These are phyloP conservation scores for Drosophila pruinosa DNA, from an alignment of 1,140 invertebrate species.

Conservation along the genomic window DNA sequence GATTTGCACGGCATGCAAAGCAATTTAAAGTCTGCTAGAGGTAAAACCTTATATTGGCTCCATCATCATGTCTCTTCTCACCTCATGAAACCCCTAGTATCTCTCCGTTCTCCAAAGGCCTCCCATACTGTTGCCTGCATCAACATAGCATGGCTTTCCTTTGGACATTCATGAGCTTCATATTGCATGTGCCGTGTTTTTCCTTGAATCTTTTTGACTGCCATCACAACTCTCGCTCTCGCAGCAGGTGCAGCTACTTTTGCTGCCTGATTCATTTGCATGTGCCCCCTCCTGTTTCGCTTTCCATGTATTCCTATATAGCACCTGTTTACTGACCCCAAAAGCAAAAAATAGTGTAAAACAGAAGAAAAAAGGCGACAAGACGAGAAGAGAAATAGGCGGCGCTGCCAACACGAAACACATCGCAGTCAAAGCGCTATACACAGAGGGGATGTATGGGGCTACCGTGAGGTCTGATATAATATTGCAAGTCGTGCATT, in stretches of 20 bases:
- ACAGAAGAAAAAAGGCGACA: slow-evolving; percentile 10
- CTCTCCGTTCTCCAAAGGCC: neutral
- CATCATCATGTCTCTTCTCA: neutral
- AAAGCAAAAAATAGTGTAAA: slow-evolving; percentile 30
- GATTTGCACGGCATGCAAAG: slow-evolving; percentile 11
- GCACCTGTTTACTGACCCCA: slow-evolving; percentile 67
- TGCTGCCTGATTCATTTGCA: slow-evolving; percentile 44
- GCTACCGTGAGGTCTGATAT: neutral
- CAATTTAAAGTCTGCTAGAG: slow-evolving; percentile 9
- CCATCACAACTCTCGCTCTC: slow-evolving; percentile 55
- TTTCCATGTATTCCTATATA: slow-evolving; percentile 29
- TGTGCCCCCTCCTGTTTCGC: neutral
- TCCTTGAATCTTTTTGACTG: slow-evolving; percentile 42
- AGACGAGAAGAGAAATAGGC: slow-evolving; percentile 10
- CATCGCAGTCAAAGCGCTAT: slow-evolving; percentile 50
- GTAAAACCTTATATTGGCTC: slow-evolving; percentile 13
- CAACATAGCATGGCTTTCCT: neutral
- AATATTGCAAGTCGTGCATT: slow-evolving; percentile 59
- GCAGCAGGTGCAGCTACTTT: slow-evolving; percentile 32
- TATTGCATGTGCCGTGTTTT: slow-evolving; percentile 43
- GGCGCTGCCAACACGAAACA: slow-evolving; percentile 57
- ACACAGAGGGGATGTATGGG: neutral
- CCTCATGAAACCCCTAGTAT: neutral
- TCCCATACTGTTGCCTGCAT: neutral
- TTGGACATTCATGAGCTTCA: slow-evolving; percentile 43